A percentile compares a stretch with the other conserved stretches of the same genome.
phyloP scores from a whole-genome alignment of 2,888 invertebrate species.

The Philopedon plagiatum region DNA sequence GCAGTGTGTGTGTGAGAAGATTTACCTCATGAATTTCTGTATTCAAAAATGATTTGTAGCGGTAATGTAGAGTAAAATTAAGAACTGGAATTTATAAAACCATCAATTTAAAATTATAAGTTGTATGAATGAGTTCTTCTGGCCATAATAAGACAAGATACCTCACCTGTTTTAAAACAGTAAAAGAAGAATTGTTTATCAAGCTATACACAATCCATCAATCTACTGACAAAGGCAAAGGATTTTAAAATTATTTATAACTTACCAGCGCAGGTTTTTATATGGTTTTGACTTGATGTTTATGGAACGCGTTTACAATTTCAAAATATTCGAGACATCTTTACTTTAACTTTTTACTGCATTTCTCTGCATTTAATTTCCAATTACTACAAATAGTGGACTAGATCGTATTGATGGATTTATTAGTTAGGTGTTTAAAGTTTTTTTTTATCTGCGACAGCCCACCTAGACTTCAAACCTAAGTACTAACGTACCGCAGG shows the following conservation, averaged over 20 bases:
- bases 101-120: no score
- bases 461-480: no score
- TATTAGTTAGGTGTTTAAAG: background rate
- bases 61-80: background rate
- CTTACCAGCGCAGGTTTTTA: background rate
- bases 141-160: no score
- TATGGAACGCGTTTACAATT: conserved; percentile 19
- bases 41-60: no score
- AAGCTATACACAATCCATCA: no score
- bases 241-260: conserved; percentile 14
- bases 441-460: no score
- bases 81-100: background rate
- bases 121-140: no score
- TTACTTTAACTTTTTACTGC: background rate
- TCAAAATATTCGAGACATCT: conserved; percentile 3
- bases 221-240: background rate
- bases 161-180: no score
- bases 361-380: background rate
- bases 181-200: no score
- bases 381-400: conserved; percentile 1
- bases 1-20: no score
- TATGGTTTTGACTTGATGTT: background rate
- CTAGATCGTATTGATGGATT: background rate
- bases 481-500: no score
- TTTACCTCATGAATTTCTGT: no score